Evolutionary conservation across 2,113 vertebrate genomes (phyloP).

Genomic region (Gymnocephalus cernua): DNA sequence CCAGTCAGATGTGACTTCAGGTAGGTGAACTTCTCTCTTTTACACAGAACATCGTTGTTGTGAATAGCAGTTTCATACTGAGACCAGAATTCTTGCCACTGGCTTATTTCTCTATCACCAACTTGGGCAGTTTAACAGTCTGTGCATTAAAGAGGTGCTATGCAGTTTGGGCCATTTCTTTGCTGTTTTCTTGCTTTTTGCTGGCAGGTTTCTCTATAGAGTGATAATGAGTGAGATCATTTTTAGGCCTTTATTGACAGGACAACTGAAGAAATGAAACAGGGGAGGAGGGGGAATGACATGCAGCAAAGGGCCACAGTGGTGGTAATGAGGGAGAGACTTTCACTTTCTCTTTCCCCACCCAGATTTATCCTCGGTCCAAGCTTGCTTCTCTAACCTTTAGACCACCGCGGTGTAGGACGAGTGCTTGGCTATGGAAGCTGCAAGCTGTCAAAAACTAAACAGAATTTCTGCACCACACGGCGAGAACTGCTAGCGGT

Average conservation of each 20-base stretch:
- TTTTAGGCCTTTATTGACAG: no score
- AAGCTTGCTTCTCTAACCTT: no score
- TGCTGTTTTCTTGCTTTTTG: no score
- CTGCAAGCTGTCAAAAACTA: conserved; percentile 4
- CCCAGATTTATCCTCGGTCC: no score
- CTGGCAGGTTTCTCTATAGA: no score
- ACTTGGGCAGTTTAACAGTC: conserved; percentile 5
- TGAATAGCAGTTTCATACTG: not conserved
- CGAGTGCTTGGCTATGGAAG: conserved; percentile 45
- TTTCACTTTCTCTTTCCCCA: no score
- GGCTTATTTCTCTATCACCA: conserved; percentile 7
- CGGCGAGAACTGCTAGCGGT: conserved; percentile 7
- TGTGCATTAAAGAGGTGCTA: not conserved
- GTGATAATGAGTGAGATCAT: no score
- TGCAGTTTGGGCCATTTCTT: no score
- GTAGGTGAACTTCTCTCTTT: not conserved
- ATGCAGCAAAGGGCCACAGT: no score
- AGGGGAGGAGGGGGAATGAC: no score
- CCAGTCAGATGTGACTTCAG: not conserved
- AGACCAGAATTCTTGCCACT: conserved; percentile 11
- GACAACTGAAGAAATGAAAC: no score
- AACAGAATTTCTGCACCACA: conserved; percentile 50
- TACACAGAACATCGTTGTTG: not conserved
- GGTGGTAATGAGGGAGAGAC: no score
- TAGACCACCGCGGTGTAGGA: not conserved